Percentiles rank a stretch among this genome's conserved stretches.
phyloP scores from a whole-genome alignment of 2,888 invertebrate genomes.

The Eledona agricola region DNA sequence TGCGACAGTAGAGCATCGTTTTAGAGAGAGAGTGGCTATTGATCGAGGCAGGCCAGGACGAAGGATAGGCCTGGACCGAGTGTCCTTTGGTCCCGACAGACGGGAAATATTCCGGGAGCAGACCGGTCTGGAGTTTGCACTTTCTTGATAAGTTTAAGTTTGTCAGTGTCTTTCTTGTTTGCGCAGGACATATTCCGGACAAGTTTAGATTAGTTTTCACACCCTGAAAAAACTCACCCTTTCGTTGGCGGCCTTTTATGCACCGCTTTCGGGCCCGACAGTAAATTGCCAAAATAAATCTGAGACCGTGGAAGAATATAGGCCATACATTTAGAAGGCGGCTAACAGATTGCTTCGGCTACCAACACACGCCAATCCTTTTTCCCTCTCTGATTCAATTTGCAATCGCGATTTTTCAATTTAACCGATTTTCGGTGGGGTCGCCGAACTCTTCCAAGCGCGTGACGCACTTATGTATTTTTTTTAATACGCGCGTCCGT shows the following conservation, averaged over 20 bases:
- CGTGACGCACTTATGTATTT: slow-evolving; percentile 2
- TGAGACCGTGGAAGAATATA: slow-evolving; percentile 34
- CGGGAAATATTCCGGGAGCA: slow-evolving; percentile 21
- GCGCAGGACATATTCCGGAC: slow-evolving; percentile 25
- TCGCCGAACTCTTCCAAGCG: slow-evolving; percentile 2
- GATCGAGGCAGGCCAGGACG: slow-evolving; percentile 35
- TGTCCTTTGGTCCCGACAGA: slow-evolving; percentile 26
- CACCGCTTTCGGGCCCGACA: slow-evolving; percentile 37
- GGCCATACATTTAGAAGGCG: slow-evolving; percentile 37
- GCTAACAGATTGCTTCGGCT: slow-evolving; percentile 37
- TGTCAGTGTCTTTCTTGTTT: slow-evolving; percentile 32
- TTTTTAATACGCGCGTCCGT: slow-evolving; percentile 2
- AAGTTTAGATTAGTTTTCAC: slow-evolving; percentile 30
- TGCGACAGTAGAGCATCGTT: slow-evolving; percentile 47
- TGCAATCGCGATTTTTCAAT: slow-evolving; percentile 30
- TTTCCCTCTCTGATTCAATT: slow-evolving; percentile 15
- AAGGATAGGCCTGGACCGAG: slow-evolving; percentile 34
- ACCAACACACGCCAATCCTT: slow-evolving; percentile 23
- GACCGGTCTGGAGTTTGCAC: slow-evolving; percentile 12
- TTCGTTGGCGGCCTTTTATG: slow-evolving; percentile 32
- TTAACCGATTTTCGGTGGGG: slow-evolving; percentile 8
- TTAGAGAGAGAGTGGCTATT: slow-evolving; percentile 28
- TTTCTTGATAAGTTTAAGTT: slow-evolving; percentile 29
- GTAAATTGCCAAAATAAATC: slow-evolving; percentile 40
- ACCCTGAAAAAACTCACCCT: slow-evolving; percentile 32